Evolutionary conservation across 2,797 vertebrate genomes (phyloP).

Genomic region (Oceanodroma leucorhoa): DNA sequence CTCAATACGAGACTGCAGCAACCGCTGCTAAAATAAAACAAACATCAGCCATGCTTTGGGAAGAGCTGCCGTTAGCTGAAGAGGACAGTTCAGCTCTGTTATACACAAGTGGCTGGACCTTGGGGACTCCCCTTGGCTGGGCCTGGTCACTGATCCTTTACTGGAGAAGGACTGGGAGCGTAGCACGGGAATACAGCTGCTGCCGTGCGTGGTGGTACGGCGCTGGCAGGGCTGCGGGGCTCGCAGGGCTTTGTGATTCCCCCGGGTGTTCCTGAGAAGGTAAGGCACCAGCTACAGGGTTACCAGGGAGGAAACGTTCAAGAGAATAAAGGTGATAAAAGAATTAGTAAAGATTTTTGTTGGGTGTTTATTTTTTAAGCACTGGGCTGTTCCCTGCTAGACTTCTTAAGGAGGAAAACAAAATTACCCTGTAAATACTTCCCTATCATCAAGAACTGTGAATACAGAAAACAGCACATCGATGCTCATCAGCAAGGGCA

Average conservation of each 20-base stretch:
- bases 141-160: background rate
- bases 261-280: background rate
- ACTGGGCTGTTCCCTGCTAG: background rate
- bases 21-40: background rate
- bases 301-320: background rate
- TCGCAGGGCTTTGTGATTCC: accelerated
- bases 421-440: background rate
- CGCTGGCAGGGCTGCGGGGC: background rate
- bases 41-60: background rate
- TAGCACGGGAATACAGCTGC: background rate
- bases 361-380: slow-evolving; percentile 8
- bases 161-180: background rate
- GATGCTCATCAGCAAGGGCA: slow-evolving; percentile 67
- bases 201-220: accelerated
- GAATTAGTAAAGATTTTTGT: background rate
- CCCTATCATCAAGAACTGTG: background rate
- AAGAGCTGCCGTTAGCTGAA: background rate
- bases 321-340: background rate
- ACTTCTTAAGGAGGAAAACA: background rate
- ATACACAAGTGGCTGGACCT: background rate
- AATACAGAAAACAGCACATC: slow-evolving; percentile 47
- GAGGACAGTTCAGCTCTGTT: background rate
- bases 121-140: background rate
- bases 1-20: background rate
- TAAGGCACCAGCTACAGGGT: background rate